Conservation (phyloP, 2,113 vertebrate species). For the Sphaerodactylus townsendi region DNA sequence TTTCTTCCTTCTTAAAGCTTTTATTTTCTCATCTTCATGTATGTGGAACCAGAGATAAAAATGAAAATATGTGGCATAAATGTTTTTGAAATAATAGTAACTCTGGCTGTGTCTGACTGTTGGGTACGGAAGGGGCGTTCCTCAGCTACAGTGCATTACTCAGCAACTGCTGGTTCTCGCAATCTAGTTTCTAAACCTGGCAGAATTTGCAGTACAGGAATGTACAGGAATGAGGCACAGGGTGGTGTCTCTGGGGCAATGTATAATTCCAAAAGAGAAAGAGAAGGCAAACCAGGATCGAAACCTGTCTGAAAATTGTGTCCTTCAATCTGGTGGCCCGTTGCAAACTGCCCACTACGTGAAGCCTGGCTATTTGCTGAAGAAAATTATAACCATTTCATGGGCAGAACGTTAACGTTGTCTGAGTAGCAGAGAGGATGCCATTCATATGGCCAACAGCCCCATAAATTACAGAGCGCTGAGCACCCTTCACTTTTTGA, state of each 20-base stretch:
- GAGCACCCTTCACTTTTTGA: not conserved
- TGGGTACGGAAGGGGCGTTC: not conserved
- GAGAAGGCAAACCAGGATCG: not conserved
- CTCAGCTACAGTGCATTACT: not conserved
- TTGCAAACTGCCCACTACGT: no score
- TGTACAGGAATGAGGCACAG: not conserved
- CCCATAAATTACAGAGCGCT: not conserved
- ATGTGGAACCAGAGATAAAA: not conserved
- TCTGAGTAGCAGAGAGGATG: not conserved
- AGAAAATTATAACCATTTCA: not conserved
- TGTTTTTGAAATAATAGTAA: not conserved
- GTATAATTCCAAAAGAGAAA: no score
- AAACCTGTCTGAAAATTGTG: not conserved
- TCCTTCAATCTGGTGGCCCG: not conserved
- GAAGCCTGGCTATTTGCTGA: not conserved
- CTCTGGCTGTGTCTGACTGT: not conserved
- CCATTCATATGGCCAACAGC: not conserved
- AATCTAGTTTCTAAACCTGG: not conserved
- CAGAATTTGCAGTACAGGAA: not conserved
- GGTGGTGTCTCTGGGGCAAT: not conserved
- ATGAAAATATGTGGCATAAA: not conserved
- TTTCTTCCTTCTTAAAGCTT: not conserved
- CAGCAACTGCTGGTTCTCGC: not conserved
- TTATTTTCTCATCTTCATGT: not conserved
- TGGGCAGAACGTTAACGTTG: no score